Percentiles rank a stretch among this genome's conserved stretches.
Conservation (phyloP, 2,113 vertebrate species). For the Hiodon alosoides region DNA sequence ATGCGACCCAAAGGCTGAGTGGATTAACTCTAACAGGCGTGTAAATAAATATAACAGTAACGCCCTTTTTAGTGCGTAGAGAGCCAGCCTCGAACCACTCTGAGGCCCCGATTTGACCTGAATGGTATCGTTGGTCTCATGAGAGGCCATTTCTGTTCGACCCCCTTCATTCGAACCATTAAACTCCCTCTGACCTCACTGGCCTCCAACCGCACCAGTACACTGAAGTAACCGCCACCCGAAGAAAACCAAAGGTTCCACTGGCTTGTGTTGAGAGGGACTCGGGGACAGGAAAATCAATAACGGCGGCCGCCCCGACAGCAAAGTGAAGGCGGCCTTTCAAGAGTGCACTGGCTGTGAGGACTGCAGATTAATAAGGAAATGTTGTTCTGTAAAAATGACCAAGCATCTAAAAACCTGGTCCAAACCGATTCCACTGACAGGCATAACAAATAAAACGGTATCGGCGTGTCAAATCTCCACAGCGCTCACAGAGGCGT, state of each 20-base stretch:
- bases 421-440: neutral
- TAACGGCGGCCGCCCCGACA: conserved; percentile 29
- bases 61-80: neutral
- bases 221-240: neutral
- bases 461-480: no score
- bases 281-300: conserved; percentile 43
- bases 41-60: neutral
- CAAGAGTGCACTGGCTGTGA: conserved; percentile 21
- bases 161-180: conserved; percentile 1
- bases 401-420: neutral
- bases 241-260: conserved; percentile 32
- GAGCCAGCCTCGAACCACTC: neutral
- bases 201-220: neutral
- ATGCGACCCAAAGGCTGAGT: no score
- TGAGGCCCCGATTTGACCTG: neutral
- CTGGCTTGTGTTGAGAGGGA: conserved; percentile 30
- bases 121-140: neutral
- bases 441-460: neutral
- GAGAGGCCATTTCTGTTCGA: neutral
- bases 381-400: conserved; percentile 17
- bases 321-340: conserved; percentile 35
- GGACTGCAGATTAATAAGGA: conserved; percentile 32
- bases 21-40: neutral
- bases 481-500: neutral
- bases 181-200: conserved; percentile 6